Conservation (phyloP, 2,888 invertebrate genomes). For the Trichopoda pennipes region DNA sequence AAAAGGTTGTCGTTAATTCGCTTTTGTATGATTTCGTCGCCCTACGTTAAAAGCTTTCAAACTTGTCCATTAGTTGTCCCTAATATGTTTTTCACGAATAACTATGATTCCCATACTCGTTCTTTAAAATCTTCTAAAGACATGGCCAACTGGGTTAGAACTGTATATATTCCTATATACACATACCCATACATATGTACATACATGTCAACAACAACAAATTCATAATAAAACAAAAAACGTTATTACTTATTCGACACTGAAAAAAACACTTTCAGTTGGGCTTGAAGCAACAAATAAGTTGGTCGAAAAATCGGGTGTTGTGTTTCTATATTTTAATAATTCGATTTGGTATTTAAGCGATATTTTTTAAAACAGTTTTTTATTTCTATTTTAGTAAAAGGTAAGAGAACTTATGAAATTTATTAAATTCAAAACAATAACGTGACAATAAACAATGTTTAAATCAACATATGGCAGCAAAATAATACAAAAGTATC, state of each 20-base stretch:
- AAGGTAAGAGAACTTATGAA: slow-evolving; percentile 12
- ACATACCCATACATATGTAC: too few relatives aligned
- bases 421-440: background rate
- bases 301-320: slow-evolving; percentile 10
- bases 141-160: too few relatives aligned
- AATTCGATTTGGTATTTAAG: slow-evolving; percentile 1
- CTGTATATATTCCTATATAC: too few relatives aligned
- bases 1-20: too few relatives aligned
- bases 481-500: background rate
- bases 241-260: background rate
- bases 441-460: slow-evolving; percentile 10
- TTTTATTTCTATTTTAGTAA: background rate
- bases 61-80: too few relatives aligned
- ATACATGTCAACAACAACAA: too few relatives aligned
- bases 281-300: slow-evolving; percentile 16
- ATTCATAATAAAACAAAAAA: too few relatives aligned
- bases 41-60: too few relatives aligned
- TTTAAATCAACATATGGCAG: background rate
- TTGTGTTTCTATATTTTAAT: background rate
- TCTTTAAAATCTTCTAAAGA: too few relatives aligned
- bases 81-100: too few relatives aligned
- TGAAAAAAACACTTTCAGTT: slow-evolving; percentile 24
- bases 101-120: too few relatives aligned
- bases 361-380: background rate
- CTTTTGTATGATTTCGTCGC: too few relatives aligned